These are phyloP conservation scores for Podotricha telesiphe DNA, from an alignment of 2,888 invertebrate species.

Conservation along the genomic window DNA sequence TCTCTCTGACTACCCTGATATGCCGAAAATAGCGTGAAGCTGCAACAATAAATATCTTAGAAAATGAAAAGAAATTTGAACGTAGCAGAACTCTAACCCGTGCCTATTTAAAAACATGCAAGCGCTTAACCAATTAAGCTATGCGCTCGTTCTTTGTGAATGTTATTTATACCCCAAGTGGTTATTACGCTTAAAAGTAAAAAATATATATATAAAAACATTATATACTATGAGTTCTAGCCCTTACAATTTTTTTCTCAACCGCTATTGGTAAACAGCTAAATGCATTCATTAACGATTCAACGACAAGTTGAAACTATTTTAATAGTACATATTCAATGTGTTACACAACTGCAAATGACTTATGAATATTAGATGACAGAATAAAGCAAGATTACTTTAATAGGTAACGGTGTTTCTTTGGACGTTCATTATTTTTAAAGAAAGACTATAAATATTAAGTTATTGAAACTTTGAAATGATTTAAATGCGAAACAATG, in stretches of 20 bases:
- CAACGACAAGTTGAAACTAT: conserved; percentile 46
- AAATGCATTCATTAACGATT: conserved; percentile 51
- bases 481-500: no score
- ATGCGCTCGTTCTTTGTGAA: no score
- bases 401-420: conserved; percentile 31
- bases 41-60: no score
- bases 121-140: no score
- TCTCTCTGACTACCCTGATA: no score
- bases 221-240: not conserved
- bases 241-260: not conserved
- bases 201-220: not conserved
- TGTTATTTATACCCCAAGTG: no score
- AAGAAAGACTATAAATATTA: no score
- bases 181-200: no score
- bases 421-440: conserved; percentile 21
- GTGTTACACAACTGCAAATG: conserved; percentile 29
- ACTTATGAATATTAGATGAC: conserved; percentile 24
- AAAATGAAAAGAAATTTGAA: no score
- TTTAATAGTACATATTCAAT: conserved; percentile 45
- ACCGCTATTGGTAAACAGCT: conserved; percentile 31
- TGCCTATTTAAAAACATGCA: no score
- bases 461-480: not conserved
- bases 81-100: no score
- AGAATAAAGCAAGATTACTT: conserved; percentile 25
- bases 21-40: no score